A percentile compares a stretch with the other conserved stretches of the same genome.
Conservation (phyloP, 1,140 invertebrate genomes). For the Physella acuta region DNA sequence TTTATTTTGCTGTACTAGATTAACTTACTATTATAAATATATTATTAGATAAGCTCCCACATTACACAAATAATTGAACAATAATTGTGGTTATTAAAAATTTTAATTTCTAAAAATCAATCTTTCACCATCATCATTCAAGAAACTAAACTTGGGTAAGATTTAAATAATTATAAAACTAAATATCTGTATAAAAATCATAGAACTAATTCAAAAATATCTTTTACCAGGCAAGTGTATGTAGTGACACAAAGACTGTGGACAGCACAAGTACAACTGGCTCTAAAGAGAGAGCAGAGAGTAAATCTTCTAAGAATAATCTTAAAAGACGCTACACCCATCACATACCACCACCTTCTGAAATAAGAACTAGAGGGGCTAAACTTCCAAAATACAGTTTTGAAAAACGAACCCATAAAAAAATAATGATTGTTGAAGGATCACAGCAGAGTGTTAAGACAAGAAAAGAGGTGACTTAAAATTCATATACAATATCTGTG, state of each 20-base stretch:
- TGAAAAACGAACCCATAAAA: constrained; percentile 55
- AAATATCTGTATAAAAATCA: background rate
- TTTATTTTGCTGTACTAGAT: background rate
- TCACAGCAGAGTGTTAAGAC: constrained; percentile 2
- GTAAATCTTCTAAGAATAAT: background rate
- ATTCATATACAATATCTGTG: too few relatives aligned
- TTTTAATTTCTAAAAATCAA: too few relatives aligned
- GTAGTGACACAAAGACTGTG: constrained; percentile 35
- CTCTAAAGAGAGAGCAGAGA: constrained; percentile 16
- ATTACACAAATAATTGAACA: too few relatives aligned
- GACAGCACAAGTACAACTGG: constrained; percentile 32
- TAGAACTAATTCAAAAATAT: background rate
- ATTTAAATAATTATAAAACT: too few relatives aligned
- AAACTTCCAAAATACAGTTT: constrained; percentile 65
- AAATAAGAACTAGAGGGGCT: constrained; percentile 66
- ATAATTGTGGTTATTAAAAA: too few relatives aligned
- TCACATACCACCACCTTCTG: constrained; percentile 56
- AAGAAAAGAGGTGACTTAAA: constrained; percentile 19
- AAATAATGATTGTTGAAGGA: constrained; percentile 54
- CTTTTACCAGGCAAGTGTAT: constrained; percentile 24
- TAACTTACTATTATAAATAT: background rate
- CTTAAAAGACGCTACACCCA: constrained; percentile 63
- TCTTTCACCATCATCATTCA: too few relatives aligned
- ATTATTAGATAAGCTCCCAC: too few relatives aligned
- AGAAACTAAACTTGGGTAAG: too few relatives aligned